These are phyloP conservation scores for Platalea minor DNA, from an alignment of 2,797 vertebrate genomes.

Conservation along the genomic window DNA sequence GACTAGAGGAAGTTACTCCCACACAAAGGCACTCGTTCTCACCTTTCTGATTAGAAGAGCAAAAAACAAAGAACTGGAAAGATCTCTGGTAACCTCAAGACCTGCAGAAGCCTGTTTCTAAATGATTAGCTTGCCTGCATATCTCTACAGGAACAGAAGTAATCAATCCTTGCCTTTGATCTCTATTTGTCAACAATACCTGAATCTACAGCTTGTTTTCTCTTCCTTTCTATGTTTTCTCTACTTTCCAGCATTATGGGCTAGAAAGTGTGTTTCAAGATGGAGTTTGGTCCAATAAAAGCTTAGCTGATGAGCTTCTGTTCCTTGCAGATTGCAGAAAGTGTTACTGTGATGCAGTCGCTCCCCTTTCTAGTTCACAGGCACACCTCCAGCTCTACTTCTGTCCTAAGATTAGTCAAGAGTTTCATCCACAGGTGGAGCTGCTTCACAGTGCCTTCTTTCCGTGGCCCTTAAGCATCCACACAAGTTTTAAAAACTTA, in stretches of 20 bases:
- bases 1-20: neutral
- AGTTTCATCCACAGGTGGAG: neutral
- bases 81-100: neutral
- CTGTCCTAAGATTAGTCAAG: neutral
- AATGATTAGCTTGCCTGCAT: neutral
- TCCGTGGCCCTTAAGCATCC: neutral
- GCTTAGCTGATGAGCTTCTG: neutral
- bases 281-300: neutral
- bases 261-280: neutral
- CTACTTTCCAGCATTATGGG: neutral
- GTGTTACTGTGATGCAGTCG: rapidly evolving
- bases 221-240: neutral
- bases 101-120: neutral
- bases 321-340: neutral
- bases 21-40: neutral
- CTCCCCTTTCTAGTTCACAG: neutral
- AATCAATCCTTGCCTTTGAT: neutral
- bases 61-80: neutral
- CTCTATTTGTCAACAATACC: neutral
- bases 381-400: neutral
- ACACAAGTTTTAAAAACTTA: neutral
- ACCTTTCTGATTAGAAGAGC: neutral
- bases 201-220: neutral
- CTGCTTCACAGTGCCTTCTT: neutral
- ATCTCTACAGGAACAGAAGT: neutral